Percentiles rank a stretch among this genome's conserved stretches.
Evolutionary conservation across 2,113 vertebrate species (phyloP).

Genomic region (Echinops telfairi): DNA sequence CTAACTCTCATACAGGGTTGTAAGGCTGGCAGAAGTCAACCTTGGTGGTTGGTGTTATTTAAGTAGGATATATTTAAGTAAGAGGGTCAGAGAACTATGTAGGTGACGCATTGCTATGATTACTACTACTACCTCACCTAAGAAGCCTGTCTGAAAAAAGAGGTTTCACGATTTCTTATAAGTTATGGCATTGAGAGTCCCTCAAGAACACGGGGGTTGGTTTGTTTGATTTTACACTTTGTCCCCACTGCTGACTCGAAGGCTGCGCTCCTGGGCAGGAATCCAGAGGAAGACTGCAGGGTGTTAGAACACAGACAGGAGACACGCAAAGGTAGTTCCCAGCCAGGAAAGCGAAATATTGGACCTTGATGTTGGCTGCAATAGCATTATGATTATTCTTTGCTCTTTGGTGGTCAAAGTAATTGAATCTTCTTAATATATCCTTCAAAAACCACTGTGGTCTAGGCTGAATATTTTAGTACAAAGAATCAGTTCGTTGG

Average conservation of each 20-base stretch:
- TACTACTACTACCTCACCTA: neutral
- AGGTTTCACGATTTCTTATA: neutral
- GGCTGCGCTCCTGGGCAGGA: neutral
- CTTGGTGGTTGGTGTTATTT: neutral
- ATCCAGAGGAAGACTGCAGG: neutral
- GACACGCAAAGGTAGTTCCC: neutral
- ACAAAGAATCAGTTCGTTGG: neutral
- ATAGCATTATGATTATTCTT: neutral
- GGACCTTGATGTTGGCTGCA: neutral
- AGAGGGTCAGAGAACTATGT: neutral
- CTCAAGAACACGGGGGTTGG: neutral
- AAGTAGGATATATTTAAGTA: too few species aligned
- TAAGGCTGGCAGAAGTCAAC: constrained; percentile 24
- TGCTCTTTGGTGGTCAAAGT: neutral
- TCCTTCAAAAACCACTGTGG: neutral
- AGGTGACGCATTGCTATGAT: neutral
- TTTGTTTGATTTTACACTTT: neutral
- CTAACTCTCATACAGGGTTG: neutral
- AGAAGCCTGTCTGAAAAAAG: neutral
- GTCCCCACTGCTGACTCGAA: neutral
- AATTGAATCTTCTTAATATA: neutral
- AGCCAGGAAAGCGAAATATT: constrained; percentile 4
- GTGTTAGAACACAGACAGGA: constrained; percentile 10
- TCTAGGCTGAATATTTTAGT: neutral
- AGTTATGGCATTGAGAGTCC: neutral